Evolutionary conservation across 92 coral and sea anemone species (phyloP), one percentile per base, ranked within the genome.

Genomic region (Porites rus): DNA sequence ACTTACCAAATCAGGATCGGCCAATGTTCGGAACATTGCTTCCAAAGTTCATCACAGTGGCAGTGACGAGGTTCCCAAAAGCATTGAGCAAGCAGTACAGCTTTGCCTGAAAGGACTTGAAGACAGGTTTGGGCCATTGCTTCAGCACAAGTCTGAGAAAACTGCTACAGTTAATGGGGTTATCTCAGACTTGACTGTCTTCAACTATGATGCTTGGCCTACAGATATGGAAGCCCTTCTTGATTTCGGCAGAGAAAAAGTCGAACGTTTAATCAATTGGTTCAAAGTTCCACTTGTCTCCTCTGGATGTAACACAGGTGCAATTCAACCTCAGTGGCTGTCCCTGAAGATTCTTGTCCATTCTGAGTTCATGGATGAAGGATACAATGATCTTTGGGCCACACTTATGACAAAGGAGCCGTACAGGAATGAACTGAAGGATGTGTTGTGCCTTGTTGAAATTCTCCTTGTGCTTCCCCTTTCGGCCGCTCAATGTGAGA

Each of bases 51-150:
- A 82, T 59, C 53, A 82, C 28, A 25, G 28, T 25, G 28, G 28
- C 87, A 82, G 79, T 31, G 72, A 82, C 87, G 72, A 51, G 50
- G 79, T 71, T 72, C 79, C 43, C 19, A 82, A 72, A 72, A 72
- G 87, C 79, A 59, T 82, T 28, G 79, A 82, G n/a, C 87, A 82
- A 82, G 87, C 79, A 71, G 87, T 82, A 24, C 87, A 82, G 87
- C 53, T 82, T 51, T 82, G 87, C 70, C 87, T 82, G 28, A n/a
- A 82, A 74, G 87, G 80, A 83, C 87, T 83, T 83, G 87, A 83
- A 73, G 87, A 83, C 87, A 83, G 58, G 79, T 82, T 80, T 80
- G 85, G 86, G 77, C 60, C 86, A 69, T 81, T 73, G 87, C 87
- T 83, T 83, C 87, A 83, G 87, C 80, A 22, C 87, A 83, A 46